Base-by-base conservation (phyloP, 2,888 invertebrate species). In the Peribatodes rhomboidaria region DNA sequence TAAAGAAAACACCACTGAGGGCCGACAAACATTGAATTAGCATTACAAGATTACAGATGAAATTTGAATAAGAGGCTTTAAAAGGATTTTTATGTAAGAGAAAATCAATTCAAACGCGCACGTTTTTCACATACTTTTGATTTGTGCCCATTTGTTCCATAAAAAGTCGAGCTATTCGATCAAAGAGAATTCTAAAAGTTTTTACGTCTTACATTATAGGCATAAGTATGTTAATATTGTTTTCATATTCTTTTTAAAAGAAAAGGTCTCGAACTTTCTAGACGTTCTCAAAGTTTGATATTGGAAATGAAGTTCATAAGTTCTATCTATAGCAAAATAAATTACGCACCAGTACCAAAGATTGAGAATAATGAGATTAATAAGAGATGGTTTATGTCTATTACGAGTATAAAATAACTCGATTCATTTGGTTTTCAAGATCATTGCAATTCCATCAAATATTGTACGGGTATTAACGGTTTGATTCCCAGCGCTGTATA, bases 11-110 rank as follows among this genome's bases (percentile, higher is more conserved):
- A 83, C 77, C 77, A 78, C 77, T 73, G 65, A 77, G 74, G 72
- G 71, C 82, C 78, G 80, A 79, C 81, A 82, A 80, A 83, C 86
- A 87, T 86, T 83, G 78, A 86, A 88, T 88, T 87, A 86, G 81
- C 85, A 83, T 87, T 85, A 88, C 82, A 80, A 83, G 85, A 85
- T 86, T 82, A 84, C 76, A 76, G 74, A 70, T 56, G 68, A 66
- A 71, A 73, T 77, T 78, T 74, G 67, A 70, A 67, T 78, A 72
- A 78, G 73, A 68, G 73, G 75, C 67, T 77, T 77, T 74, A 78
- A 75, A 77, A 68, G 69, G 72, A 74, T 73, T 78, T 78, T 49
- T 68, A 47, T 65, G 64, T 65, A 62, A 67, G 62, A 64, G 52
- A 56, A 67, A 68, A 66, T 69, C 70, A 69, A 70, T 69, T 65